Conservation (phyloP, 2,113 vertebrate species). For the Thunnus thynnus region DNA sequence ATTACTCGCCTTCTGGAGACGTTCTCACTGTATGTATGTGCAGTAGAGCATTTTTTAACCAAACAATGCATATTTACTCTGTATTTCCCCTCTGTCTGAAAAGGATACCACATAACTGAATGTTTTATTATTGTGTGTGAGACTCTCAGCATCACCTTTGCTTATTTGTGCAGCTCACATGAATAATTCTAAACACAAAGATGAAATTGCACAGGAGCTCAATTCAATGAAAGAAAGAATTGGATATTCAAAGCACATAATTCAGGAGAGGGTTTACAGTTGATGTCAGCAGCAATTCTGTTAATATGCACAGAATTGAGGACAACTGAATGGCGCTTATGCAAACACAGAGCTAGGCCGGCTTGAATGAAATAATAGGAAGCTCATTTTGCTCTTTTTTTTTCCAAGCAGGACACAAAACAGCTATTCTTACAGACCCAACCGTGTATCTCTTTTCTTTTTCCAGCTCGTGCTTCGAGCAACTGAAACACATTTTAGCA, state of each 20-base stretch:
- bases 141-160: slow-evolving; percentile 1
- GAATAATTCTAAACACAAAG: slow-evolving; percentile 30
- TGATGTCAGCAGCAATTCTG: slow-evolving; percentile 15
- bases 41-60: not conserved
- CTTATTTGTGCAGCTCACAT: slow-evolving; percentile 25
- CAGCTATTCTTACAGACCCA: slow-evolving; percentile 15
- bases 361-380: not conserved
- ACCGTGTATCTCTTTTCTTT: not conserved
- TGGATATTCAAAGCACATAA: slow-evolving; percentile 9
- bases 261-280: slow-evolving; percentile 18
- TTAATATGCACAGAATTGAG: slow-evolving; percentile 21
- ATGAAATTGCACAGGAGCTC: not conserved
- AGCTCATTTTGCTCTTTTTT: slow-evolving; percentile 16
- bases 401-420: slow-evolving; percentile 17
- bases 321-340: not conserved
- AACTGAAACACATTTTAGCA: slow-evolving; percentile 29
- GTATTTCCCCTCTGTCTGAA: slow-evolving; percentile 10
- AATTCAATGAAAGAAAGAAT: not conserved
- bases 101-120: not conserved
- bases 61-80: not conserved
- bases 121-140: not conserved
- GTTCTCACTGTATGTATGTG: not conserved
- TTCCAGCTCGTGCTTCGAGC: not conserved
- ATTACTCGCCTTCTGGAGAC: not conserved
- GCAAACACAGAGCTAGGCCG: not conserved